Evolutionary conservation across 1,140 invertebrate genomes (phyloP).

Genomic region (Lucilia cuprina): DNA sequence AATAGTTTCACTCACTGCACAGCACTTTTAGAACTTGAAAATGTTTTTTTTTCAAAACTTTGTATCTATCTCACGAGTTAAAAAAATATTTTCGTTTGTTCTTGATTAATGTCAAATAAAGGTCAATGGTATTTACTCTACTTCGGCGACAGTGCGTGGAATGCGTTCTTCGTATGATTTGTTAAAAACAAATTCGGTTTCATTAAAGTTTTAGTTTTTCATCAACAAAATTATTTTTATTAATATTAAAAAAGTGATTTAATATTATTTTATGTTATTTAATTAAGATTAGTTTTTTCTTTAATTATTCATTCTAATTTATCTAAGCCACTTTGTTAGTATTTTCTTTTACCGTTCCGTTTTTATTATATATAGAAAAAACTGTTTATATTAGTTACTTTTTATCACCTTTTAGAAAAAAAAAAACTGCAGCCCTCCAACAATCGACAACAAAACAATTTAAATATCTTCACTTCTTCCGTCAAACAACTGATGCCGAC

Average conservation of each 20-base stretch:
- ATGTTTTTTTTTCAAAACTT: conserved; percentile 8
- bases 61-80: conserved; percentile 4
- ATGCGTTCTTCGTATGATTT: background rate
- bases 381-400: background rate
- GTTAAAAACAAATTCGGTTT: background rate
- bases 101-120: conserved; percentile 38
- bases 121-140: conserved; percentile 61
- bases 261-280: background rate
- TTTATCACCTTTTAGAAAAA: conserved; percentile 25
- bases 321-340: background rate
- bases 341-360: background rate
- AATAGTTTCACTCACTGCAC: background rate
- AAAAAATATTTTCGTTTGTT: background rate
- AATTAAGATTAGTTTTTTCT: background rate
- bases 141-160: background rate
- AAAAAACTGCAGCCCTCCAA: background rate
- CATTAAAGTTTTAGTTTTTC: background rate
- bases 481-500: conserved; percentile 20
- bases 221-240: background rate
- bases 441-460: conserved; percentile 7
- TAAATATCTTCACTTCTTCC: background rate
- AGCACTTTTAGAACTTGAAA: conserved; percentile 3
- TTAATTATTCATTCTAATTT: background rate
- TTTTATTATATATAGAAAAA: background rate
- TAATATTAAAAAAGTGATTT: background rate